A percentile compares a stretch with the other conserved stretches of the same genome.
These are phyloP conservation scores for Apteryx owenii DNA, from an alignment of 2,113 vertebrate species.

Conservation along the genomic window DNA sequence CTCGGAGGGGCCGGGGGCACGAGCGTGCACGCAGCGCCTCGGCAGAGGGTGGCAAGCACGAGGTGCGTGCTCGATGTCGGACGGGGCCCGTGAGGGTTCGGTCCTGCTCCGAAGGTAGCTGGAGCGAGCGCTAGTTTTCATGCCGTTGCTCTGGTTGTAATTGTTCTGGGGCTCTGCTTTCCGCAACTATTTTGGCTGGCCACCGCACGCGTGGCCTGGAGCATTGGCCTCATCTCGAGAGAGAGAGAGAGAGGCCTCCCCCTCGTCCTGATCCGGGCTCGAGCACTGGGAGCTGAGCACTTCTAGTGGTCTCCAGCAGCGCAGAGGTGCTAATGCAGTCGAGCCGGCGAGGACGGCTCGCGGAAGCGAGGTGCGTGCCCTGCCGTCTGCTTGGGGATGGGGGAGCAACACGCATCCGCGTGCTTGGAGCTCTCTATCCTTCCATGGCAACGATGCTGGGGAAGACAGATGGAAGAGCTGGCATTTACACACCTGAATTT, in stretches of 20 bases:
- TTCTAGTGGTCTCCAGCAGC: not conserved
- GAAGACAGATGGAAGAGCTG: not conserved
- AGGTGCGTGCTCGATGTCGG: too few relatives aligned
- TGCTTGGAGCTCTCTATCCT: accelerated
- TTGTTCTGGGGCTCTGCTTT: not conserved
- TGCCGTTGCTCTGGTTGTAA: not conserved
- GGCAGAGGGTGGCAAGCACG: too few relatives aligned
- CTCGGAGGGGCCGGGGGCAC: too few relatives aligned
- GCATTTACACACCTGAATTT: not conserved
- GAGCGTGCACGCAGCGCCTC: too few relatives aligned
- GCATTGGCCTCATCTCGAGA: not conserved
- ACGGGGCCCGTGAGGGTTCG: too few relatives aligned
- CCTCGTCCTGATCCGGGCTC: not conserved
- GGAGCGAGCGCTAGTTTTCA: not conserved
- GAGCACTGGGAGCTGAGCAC: not conserved
- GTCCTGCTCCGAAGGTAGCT: not conserved
- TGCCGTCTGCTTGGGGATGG: too few relatives aligned
- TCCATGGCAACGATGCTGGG: accelerated
- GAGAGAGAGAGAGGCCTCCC: not conserved
- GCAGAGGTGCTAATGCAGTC: accelerated
- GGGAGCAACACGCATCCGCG: not conserved
- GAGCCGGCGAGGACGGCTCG: not conserved
- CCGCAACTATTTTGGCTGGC: not conserved
- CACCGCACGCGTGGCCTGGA: too few relatives aligned
- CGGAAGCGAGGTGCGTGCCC: accelerated